These are phyloP conservation scores for Diabrotica balteata DNA, from an alignment of 2,888 invertebrate species.

Conservation along the genomic window DNA sequence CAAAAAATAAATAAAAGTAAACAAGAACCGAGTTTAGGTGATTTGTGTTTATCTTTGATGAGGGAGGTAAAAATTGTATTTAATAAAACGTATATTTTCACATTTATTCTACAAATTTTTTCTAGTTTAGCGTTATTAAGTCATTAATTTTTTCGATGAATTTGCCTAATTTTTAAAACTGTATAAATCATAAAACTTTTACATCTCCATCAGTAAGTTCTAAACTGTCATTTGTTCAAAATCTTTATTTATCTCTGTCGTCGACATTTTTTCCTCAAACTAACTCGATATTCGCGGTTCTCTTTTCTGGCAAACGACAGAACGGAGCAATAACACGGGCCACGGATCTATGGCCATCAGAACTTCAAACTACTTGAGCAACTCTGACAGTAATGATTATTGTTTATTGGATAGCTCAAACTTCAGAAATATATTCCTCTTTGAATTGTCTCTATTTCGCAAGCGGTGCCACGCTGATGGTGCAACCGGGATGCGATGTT, in stretches of 20 bases:
- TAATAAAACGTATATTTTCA: too few species aligned
- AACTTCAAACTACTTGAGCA: constrained; percentile 55
- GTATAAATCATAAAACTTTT: too few species aligned
- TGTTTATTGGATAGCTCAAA: constrained; percentile 58
- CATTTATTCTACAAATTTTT: too few species aligned
- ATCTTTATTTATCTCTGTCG: constrained; percentile 1
- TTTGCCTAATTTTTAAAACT: too few species aligned
- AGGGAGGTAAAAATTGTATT: too few species aligned
- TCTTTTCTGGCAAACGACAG: constrained; percentile 23
- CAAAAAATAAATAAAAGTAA: too few species aligned
- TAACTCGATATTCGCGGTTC: constrained; percentile 31
- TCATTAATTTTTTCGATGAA: too few species aligned
- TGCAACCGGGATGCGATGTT: background rate
- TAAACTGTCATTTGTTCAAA: background rate
- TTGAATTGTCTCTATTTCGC: constrained; percentile 28
- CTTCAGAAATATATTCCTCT: constrained; percentile 45
- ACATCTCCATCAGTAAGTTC: too few species aligned
- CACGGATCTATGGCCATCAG: constrained; percentile 49
- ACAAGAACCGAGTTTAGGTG: too few species aligned
- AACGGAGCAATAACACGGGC: constrained; percentile 37
- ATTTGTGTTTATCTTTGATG: too few species aligned
- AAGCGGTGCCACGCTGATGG: constrained; percentile 26
- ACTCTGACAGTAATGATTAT: constrained; percentile 59
- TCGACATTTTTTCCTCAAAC: constrained; percentile 32
- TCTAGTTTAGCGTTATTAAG: too few species aligned